Evolutionary conservation across 2,797 vertebrate genomes (phyloP).

Genomic region (Hylomyscus alleni): DNA sequence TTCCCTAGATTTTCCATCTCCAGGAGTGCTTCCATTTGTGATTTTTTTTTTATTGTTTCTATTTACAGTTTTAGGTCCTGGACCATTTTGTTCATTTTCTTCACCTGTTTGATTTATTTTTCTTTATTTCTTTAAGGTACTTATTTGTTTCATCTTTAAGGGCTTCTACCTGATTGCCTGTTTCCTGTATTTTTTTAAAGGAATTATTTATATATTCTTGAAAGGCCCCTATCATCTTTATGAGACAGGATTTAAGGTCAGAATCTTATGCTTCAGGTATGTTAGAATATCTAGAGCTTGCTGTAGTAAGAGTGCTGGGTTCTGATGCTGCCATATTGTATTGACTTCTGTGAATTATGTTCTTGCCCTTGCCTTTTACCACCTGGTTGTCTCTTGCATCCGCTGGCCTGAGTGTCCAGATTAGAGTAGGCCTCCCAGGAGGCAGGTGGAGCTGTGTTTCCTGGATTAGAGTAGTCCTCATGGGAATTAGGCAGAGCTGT

Average conservation of each 20-base stretch:
- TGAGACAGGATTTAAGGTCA: neutral
- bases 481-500: neutral
- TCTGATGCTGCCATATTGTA: neutral
- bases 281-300: neutral
- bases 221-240: neutral
- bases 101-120: too few relatives aligned
- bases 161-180: too few relatives aligned
- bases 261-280: neutral
- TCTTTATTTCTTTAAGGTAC: too few relatives aligned
- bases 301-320: neutral
- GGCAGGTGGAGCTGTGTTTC: neutral
- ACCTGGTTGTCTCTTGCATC: neutral
- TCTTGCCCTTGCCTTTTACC: neutral
- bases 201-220: too few relatives aligned
- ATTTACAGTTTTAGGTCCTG: too few relatives aligned
- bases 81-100: too few relatives aligned
- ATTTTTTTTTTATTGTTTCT: too few relatives aligned
- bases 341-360: neutral
- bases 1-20: too few relatives aligned
- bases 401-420: too few relatives aligned
- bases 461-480: neutral
- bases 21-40: too few relatives aligned
- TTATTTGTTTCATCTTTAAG: too few relatives aligned
- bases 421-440: neutral
- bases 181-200: too few relatives aligned